Evolutionary conservation across 2,888 invertebrate species (phyloP).

Genomic region (Clistopyga incitator): DNA sequence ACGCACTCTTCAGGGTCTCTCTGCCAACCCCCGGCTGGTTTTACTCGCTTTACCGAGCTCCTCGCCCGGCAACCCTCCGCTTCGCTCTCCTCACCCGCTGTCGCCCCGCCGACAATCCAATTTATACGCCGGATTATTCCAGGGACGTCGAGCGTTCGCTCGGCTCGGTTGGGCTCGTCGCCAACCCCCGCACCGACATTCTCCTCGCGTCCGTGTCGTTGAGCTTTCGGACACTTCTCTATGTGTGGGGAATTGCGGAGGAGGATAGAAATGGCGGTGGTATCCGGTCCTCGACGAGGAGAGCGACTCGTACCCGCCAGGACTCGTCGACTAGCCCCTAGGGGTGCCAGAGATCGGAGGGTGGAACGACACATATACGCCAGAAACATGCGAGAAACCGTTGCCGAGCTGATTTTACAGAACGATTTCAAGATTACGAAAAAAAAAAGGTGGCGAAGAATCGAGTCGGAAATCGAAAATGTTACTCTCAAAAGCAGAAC

Average conservation of each 20-base stretch:
- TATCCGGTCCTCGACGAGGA: conserved; percentile 45
- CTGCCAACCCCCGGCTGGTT: conserved; percentile 36
- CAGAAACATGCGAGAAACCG: conserved; percentile 41
- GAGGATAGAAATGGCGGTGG: conserved; percentile 51
- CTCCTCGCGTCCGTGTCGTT: background rate
- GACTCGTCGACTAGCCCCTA: background rate
- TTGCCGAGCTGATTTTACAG: conserved; percentile 46
- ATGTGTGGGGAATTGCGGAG: conserved; percentile 39
- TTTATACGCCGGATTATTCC: conserved; percentile 83
- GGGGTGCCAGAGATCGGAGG: conserved; percentile 63
- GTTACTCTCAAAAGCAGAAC: background rate
- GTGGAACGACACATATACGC: conserved; percentile 37
- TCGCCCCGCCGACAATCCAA: conserved; percentile 80
- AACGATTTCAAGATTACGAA: background rate
- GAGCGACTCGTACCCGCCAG: conserved; percentile 28
- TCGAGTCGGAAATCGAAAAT: background rate
- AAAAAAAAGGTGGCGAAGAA: background rate
- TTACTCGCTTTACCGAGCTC: conserved; percentile 66
- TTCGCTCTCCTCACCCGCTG: conserved; percentile 71
- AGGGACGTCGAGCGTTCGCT: conserved; percentile 65
- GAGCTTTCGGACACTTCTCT: conserved; percentile 18
- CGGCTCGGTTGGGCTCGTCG: conserved; percentile 55
- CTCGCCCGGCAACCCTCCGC: conserved; percentile 59
- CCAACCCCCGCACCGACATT: conserved; percentile 26
- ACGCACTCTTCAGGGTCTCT: conserved; percentile 42